Conservation (phyloP, 2,797 vertebrate species). For the Atherinosoma microstoma region DNA sequence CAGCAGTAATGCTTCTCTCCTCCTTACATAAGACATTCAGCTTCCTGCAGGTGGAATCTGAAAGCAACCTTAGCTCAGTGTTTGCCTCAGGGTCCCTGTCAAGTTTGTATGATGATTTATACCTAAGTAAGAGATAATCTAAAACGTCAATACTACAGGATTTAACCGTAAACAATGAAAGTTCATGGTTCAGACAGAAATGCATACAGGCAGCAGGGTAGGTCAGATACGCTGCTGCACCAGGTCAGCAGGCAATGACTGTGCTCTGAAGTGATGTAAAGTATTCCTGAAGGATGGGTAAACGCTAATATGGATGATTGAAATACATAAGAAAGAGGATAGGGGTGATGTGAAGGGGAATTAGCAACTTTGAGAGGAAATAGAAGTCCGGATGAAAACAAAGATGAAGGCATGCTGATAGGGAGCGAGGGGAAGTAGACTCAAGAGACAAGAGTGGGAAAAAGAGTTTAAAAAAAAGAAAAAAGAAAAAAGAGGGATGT, state of each 20-base stretch:
- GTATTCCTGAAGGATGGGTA: constrained; percentile 40
- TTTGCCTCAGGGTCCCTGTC: background rate
- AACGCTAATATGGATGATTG: constrained; percentile 75
- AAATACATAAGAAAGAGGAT: constrained; percentile 59
- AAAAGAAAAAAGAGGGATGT: constrained; percentile 48
- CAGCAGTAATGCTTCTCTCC: background rate
- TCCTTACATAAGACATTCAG: background rate
- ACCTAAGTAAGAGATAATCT: constrained; percentile 10
- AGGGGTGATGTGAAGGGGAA: constrained; percentile 23
- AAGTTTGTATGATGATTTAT: constrained; percentile 8
- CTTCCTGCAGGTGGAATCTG: background rate
- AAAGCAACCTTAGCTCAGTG: background rate
- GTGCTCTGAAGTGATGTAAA: constrained; percentile 53
- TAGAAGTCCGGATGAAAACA: constrained; percentile 45
- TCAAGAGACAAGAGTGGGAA: constrained; percentile 37
- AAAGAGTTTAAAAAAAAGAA: constrained; percentile 52
- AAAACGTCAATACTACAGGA: constrained; percentile 13
- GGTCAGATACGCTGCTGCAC: constrained; percentile 46
- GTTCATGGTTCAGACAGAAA: constrained; percentile 18
- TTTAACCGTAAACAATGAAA: constrained; percentile 37
- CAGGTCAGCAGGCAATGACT: constrained; percentile 52
- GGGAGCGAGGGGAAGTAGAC: background rate
- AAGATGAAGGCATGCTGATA: constrained; percentile 22
- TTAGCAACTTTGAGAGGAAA: constrained; percentile 50
- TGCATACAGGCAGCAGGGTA: constrained; percentile 38